Percentiles rank a stretch among this genome's conserved stretches.
Conservation (phyloP, 2,888 invertebrate genomes). For the Thumatha senex region DNA sequence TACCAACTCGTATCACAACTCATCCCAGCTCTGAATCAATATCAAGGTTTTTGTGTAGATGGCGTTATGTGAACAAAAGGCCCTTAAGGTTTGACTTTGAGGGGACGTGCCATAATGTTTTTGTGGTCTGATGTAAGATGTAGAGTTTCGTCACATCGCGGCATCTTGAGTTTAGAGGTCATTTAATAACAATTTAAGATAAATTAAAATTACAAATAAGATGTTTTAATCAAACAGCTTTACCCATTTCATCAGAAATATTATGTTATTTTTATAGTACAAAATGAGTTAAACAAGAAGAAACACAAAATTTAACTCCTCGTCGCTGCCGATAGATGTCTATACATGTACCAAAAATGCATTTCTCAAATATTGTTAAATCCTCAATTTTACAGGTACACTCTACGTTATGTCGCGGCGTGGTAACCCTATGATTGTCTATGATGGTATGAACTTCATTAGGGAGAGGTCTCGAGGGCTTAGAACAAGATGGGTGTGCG, state of each 20-base stretch:
- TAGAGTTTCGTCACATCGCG: background rate
- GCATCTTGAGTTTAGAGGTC: no score
- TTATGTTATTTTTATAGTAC: no score
- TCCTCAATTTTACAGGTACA: conserved; percentile 37
- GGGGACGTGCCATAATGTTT: background rate
- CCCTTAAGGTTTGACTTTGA: conserved; percentile 1
- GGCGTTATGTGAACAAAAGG: conserved; percentile 31
- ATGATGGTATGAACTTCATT: conserved; percentile 62
- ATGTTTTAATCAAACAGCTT: background rate
- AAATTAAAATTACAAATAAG: no score
- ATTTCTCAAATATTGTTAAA: conserved; percentile 5
- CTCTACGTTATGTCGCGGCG: conserved; percentile 57
- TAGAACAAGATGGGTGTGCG: conserved; percentile 65
- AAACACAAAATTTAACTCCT: background rate
- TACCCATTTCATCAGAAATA: background rate
- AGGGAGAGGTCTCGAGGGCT: conserved; percentile 51
- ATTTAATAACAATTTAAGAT: no score
- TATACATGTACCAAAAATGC: background rate
- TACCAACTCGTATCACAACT: conserved; percentile 11
- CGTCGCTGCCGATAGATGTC: background rate
- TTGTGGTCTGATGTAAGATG: background rate
- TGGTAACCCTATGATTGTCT: conserved; percentile 66
- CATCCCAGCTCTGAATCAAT: conserved; percentile 11
- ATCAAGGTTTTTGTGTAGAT: conserved; percentile 35
- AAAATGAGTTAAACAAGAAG: no score